Evolutionary conservation across 2,888 invertebrate species (phyloP).

Genomic region (Rhyacophila evoluta): DNA sequence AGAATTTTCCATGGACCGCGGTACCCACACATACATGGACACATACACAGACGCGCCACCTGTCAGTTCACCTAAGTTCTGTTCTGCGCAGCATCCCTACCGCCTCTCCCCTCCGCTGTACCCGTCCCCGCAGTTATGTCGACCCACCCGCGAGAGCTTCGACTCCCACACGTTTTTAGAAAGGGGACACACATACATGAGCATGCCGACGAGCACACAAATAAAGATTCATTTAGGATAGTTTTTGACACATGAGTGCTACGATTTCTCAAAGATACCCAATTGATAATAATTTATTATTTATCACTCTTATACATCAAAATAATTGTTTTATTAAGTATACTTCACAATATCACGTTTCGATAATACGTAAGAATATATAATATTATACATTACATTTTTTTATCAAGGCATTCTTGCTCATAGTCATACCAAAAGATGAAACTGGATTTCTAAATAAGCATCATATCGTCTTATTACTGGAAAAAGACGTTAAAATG

Average conservation of each 20-base stretch:
- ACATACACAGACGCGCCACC: slow-evolving; percentile 32
- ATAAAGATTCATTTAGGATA: slow-evolving; percentile 18
- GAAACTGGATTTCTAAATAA: no score
- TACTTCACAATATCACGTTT: no score
- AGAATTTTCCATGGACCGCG: slow-evolving; percentile 17
- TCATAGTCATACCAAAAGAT: no score
- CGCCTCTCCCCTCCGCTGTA: slow-evolving; percentile 1
- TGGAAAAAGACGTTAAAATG: no score
- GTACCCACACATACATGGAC: neutral
- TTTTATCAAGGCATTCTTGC: no score
- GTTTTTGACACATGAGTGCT: neutral
- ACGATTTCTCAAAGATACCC: no score
- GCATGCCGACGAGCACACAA: slow-evolving; percentile 19
- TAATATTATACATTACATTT: no score
- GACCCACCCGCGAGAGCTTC: slow-evolving; percentile 28
- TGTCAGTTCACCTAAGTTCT: slow-evolving; percentile 38
- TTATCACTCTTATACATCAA: no score
- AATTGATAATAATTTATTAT: no score
- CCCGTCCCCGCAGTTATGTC: neutral
- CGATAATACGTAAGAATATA: no score
- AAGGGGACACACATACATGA: slow-evolving; percentile 23
- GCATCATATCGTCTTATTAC: no score
- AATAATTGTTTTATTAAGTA: no score
- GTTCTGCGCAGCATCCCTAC: slow-evolving; percentile 46
- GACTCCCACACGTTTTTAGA: slow-evolving; percentile 43